Conservation (phyloP, 2,888 invertebrate species). For the Mythimna pallens region DNA sequence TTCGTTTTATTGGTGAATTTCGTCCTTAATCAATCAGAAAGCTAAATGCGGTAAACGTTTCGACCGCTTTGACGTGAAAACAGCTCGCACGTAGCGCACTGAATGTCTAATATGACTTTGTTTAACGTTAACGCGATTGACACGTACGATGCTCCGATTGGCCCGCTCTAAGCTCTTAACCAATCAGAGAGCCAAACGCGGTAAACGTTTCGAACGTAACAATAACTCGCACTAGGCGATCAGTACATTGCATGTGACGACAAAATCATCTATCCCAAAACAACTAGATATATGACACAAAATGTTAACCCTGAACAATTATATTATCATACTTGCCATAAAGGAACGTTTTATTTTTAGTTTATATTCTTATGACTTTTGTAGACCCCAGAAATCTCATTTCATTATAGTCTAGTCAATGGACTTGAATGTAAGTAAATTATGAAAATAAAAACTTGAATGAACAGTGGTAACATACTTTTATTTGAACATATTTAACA, state of each 20-base stretch:
- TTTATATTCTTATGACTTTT: slow-evolving; percentile 56
- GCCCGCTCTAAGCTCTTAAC: too few species aligned
- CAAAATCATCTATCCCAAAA: slow-evolving; percentile 42
- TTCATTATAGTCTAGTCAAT: slow-evolving; percentile 76
- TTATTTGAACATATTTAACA: slow-evolving; percentile 58
- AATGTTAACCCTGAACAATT: slow-evolving; percentile 69
- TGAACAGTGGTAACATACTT: slow-evolving; percentile 63
- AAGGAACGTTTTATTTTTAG: slow-evolving; percentile 66
- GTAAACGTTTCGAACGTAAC: too few species aligned
- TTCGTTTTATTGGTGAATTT: too few species aligned
- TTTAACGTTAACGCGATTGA: too few species aligned
- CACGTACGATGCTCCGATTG: too few species aligned
- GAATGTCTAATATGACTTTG: too few species aligned
- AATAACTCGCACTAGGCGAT: too few species aligned
- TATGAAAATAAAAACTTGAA: slow-evolving; percentile 72
- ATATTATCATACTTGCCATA: slow-evolving; percentile 75
- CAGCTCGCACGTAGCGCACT: too few species aligned
- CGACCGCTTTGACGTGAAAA: too few species aligned
- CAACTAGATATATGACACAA: slow-evolving; percentile 52
- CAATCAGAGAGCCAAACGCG: too few species aligned
- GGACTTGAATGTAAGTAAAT: slow-evolving; percentile 75
- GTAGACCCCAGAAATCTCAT: slow-evolving; percentile 68
- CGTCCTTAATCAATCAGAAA: too few species aligned
- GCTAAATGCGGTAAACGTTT: too few species aligned
- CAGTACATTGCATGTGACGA: slow-evolving; percentile 11